These are phyloP conservation scores for Proteles cristata DNA, from an alignment of 2,113 vertebrate species.

Conservation along the genomic window DNA sequence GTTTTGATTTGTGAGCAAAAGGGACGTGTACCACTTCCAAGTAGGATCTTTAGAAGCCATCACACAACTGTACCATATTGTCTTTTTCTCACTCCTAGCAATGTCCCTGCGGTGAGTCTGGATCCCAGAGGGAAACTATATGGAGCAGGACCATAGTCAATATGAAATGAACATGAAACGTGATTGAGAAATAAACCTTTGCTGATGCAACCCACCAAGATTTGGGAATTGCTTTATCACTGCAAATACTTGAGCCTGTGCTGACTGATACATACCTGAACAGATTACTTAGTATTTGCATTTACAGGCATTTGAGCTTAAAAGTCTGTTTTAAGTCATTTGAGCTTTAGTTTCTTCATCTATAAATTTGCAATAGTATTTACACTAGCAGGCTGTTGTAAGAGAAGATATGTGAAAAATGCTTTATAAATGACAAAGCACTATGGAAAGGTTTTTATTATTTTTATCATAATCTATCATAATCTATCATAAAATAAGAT, in stretches of 20 bases:
- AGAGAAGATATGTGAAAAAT: slow-evolving; percentile 28
- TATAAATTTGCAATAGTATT: neutral
- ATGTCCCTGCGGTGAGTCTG: neutral
- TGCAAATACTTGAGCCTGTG: neutral
- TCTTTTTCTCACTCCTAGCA: neutral
- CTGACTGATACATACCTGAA: neutral
- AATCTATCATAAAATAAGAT: slow-evolving; percentile 35
- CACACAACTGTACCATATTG: fast-evolving
- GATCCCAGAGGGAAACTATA: neutral
- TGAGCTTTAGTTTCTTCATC: neutral
- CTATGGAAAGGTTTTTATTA: slow-evolving; percentile 18
- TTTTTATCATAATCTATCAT: no score
- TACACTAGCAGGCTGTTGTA: neutral
- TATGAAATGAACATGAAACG: neutral
- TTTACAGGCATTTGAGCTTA: neutral
- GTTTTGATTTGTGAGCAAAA: neutral
- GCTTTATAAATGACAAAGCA: neutral
- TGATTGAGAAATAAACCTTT: neutral
- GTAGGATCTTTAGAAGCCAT: neutral
- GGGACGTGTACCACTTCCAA: neutral
- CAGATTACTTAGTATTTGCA: neutral
- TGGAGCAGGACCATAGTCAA: neutral
- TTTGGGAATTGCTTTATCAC: neutral
- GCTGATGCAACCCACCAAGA: neutral
- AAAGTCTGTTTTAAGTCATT: neutral